Conservation (phyloP, 1,140 invertebrate genomes). For the Dendrolimus punctatus region DNA sequence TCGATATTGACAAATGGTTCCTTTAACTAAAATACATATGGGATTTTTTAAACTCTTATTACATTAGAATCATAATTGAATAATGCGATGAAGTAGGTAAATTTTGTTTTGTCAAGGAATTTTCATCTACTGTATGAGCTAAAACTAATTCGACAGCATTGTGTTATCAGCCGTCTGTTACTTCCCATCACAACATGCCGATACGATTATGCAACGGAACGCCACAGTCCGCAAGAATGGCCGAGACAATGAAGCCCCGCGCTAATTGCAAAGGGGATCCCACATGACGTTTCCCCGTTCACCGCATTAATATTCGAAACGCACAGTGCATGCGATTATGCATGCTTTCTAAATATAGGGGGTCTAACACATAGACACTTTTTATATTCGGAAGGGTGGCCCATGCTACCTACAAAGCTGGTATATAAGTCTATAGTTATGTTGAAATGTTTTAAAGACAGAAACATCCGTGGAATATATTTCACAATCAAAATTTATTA, state of each 20-base stretch:
- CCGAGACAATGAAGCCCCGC: slow-evolving; percentile 42
- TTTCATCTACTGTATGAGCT: no score
- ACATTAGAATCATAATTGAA: no score
- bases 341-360: slow-evolving; percentile 62
- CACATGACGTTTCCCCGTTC: slow-evolving; percentile 62
- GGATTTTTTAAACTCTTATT: no score
- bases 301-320: slow-evolving; percentile 59
- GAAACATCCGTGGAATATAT: slow-evolving; percentile 24
- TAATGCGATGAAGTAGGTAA: no score
- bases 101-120: no score
- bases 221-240: slow-evolving; percentile 26
- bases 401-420: slow-evolving; percentile 43
- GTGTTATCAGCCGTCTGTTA: no score
- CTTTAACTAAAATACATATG: no score
- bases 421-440: slow-evolving; percentile 58
- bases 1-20: no score
- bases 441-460: slow-evolving; percentile 39
- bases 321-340: slow-evolving; percentile 56
- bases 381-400: slow-evolving; percentile 53
- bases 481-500: background rate
- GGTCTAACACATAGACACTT: slow-evolving; percentile 48
- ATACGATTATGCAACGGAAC: slow-evolving; percentile 38
- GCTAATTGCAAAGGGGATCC: slow-evolving; percentile 50
- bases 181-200: no score
- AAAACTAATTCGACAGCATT: no score